Percentiles rank a stretch among this genome's conserved stretches.
Conservation (phyloP, 2,888 invertebrate genomes). For the Scaptomyza polygonia region DNA sequence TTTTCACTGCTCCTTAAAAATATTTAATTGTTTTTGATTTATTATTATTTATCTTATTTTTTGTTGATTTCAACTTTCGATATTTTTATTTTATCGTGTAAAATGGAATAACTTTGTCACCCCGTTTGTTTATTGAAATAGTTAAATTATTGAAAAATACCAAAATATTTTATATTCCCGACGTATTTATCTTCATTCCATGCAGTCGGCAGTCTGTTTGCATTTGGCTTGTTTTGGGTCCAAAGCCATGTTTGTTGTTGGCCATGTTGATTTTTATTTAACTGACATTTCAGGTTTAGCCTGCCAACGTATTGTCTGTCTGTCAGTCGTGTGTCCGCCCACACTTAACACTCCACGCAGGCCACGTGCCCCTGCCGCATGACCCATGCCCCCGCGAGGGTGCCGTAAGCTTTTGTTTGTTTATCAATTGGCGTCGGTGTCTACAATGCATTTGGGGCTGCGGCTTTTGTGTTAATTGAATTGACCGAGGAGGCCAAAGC, state of each 20-base stretch:
- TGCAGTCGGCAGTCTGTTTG: constrained; percentile 16
- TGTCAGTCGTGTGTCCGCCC: constrained; percentile 28
- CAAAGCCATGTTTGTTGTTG: constrained; percentile 43
- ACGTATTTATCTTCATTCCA: neutral
- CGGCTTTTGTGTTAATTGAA: constrained; percentile 73
- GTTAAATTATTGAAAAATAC: neutral
- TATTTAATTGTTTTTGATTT: no score
- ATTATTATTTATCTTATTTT: no score
- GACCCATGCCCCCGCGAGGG: constrained; percentile 4
- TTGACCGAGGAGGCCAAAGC: constrained; percentile 39
- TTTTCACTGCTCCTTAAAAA: no score
- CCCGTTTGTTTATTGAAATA: neutral
- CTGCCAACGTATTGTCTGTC: constrained; percentile 33
- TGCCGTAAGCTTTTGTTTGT: constrained; percentile 59
- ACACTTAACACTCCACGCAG: constrained; percentile 19
- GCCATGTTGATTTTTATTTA: constrained; percentile 72
- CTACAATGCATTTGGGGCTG: constrained; percentile 61
- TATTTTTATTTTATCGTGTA: no score
- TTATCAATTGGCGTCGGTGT: constrained; percentile 63
- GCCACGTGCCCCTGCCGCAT: neutral
- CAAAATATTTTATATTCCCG: constrained; percentile 16
- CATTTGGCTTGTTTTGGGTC: constrained; percentile 26
- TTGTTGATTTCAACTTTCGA: no score
- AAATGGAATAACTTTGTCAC: no score
- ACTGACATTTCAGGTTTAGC: constrained; percentile 66